A percentile compares a stretch with the other conserved stretches of the same genome.
Conservation (phyloP, 2,888 invertebrate species). For the Leucophenga maculata region DNA sequence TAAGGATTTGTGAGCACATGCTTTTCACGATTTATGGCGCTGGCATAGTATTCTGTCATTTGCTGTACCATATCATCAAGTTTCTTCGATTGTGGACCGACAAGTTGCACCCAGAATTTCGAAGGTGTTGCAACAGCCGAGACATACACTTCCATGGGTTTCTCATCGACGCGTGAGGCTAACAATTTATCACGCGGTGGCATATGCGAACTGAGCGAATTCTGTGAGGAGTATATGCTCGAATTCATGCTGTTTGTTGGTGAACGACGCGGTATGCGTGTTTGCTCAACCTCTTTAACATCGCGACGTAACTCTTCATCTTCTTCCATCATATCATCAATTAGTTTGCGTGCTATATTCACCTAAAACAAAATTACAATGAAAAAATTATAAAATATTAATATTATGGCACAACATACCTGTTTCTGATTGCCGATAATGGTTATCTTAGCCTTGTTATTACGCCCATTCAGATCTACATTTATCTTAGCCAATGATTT, state of each 20-base stretch:
- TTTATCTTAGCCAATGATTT: constrained; percentile 82
- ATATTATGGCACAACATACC: constrained; percentile 36
- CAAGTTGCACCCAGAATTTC: constrained; percentile 90
- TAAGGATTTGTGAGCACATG: constrained; percentile 76
- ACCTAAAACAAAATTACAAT: constrained; percentile 75
- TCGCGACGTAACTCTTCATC: constrained; percentile 74
- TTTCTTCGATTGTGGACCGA: constrained; percentile 81
- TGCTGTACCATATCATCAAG: constrained; percentile 84
- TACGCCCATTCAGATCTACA: constrained; percentile 73
- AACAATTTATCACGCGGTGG: constrained; percentile 68
- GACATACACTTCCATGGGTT: constrained; percentile 87
- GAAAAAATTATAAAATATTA: not conserved
- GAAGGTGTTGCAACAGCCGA: constrained; percentile 87
- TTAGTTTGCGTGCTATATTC: constrained; percentile 79
- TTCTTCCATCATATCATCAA: constrained; percentile 80
- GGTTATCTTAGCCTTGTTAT: constrained; percentile 68
- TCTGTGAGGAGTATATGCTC: constrained; percentile 70
- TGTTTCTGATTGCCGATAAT: constrained; percentile 79
- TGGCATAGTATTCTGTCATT: constrained; percentile 87
- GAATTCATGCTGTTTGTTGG: constrained; percentile 69
- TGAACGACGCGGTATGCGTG: constrained; percentile 74
- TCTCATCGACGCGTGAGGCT: constrained; percentile 71
- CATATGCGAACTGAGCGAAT: constrained; percentile 66
- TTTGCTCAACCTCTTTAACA: constrained; percentile 69
- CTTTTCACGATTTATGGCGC: constrained; percentile 76